These are phyloP conservation scores for Arrhopalites spinosus DNA, from an alignment of 2,888 invertebrate genomes.

Conservation along the genomic window DNA sequence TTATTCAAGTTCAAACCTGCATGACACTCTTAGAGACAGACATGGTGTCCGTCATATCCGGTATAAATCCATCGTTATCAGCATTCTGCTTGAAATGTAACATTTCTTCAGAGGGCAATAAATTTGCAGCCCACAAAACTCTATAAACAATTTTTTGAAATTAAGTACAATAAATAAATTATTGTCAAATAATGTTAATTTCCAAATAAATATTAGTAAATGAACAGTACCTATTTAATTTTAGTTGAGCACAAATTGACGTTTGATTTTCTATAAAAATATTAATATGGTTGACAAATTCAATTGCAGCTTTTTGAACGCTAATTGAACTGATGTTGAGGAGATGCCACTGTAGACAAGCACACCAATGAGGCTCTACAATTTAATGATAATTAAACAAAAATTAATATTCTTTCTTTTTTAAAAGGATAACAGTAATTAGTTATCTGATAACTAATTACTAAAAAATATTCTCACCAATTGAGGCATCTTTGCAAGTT, in stretches of 20 bases:
- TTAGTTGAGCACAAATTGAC: conserved; percentile 67
- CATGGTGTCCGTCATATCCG: conserved; percentile 73
- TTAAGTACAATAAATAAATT: too few relatives aligned
- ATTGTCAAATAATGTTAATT: too few relatives aligned
- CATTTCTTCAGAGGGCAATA: conserved; percentile 58
- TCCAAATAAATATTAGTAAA: too few relatives aligned
- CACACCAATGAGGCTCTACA: conserved; percentile 65
- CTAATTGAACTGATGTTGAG: conserved; percentile 64
- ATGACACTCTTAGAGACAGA: conserved; percentile 63
- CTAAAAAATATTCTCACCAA: conserved; percentile 65
- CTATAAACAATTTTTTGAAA: too few relatives aligned
- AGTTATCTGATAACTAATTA: too few relatives aligned
- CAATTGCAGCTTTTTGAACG: conserved; percentile 64
- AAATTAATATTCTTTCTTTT: too few relatives aligned
- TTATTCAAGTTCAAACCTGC: too few relatives aligned
- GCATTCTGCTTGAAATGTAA: conserved; percentile 61
- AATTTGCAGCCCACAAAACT: conserved; percentile 73
- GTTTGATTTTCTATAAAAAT: conserved; percentile 64
- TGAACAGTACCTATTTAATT: conserved; percentile 65
- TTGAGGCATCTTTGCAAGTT: conserved; percentile 83
- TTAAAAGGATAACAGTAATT: background rate
- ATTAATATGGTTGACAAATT: conserved; percentile 58
- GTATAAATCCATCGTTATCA: conserved; percentile 84
- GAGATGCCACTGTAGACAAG: conserved; percentile 83
- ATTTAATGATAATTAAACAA: background rate